These are phyloP conservation scores for Trichogramma evanescens DNA, from an alignment of 2,888 invertebrate genomes.

Conservation along the genomic window DNA sequence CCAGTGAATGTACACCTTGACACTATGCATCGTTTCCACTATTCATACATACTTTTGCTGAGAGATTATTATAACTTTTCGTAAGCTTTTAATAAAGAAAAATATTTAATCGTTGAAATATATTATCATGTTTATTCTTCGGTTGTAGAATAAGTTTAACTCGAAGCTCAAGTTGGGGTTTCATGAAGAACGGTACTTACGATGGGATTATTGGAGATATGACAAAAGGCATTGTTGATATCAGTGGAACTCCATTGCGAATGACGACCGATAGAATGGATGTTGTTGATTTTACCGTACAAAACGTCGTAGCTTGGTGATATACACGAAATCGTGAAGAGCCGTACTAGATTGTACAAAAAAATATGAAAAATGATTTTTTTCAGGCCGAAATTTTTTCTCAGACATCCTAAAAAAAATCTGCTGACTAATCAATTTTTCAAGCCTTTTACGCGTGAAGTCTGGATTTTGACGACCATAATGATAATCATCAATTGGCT, in stretches of 20 bases:
- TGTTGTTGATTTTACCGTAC: conserved; percentile 55
- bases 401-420: conserved; percentile 60
- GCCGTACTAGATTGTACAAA: background rate
- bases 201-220: conserved; percentile 36
- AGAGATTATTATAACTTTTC: conserved; percentile 61
- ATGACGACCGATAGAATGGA: conserved; percentile 56
- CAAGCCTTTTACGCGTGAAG: conserved; percentile 54
- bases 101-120: background rate
- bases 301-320: conserved; percentile 60
- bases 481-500: conserved; percentile 30
- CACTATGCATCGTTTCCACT: conserved; percentile 60
- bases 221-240: conserved; percentile 49
- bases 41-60: conserved; percentile 54
- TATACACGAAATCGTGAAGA: background rate
- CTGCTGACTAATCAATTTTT: conserved; percentile 59
- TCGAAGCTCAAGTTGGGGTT: conserved; percentile 33
- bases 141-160: conserved; percentile 30
- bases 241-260: conserved; percentile 61
- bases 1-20: conserved; percentile 52
- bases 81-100: conserved; percentile 38
- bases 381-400: conserved; percentile 57
- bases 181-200: conserved; percentile 33
- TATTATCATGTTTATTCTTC: too few relatives aligned
- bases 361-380: background rate
- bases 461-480: conserved; percentile 54